These are phyloP conservation scores for Drosophila falleni DNA, from an alignment of 2,888 invertebrate species.

Conservation along the genomic window DNA sequence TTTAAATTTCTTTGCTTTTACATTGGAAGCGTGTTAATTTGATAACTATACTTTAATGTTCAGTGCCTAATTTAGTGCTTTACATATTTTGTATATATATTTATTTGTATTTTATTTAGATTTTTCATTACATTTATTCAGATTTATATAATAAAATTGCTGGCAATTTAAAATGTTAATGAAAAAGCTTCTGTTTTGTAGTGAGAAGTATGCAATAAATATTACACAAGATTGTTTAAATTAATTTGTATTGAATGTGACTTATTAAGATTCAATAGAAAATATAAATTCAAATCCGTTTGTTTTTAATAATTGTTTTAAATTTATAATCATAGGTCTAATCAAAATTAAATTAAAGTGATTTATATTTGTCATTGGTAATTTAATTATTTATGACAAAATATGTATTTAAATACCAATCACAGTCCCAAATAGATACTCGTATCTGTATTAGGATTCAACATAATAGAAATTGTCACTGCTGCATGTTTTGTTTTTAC, in stretches of 20 bases:
- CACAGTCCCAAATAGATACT: not conserved
- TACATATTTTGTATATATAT: not conserved
- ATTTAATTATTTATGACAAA: not conserved
- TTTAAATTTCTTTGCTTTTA: slow-evolving; percentile 50
- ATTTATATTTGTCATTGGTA: not conserved
- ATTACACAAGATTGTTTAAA: not conserved
- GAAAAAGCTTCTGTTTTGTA: not conserved
- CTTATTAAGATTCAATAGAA: not conserved
- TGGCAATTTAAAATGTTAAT: not conserved
- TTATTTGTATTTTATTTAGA: not conserved
- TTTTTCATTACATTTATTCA: not conserved
- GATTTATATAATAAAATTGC: not conserved
- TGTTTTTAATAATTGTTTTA: not conserved
- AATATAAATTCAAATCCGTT: not conserved
- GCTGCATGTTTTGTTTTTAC: slow-evolving; percentile 5
- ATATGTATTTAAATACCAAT: not conserved
- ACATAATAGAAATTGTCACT: not conserved
- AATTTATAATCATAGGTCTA: not conserved
- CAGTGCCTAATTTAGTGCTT: not conserved
- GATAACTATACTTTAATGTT: slow-evolving; percentile 24
- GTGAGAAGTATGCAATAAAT: not conserved
- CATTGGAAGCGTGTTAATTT: slow-evolving; percentile 35
- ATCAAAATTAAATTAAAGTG: not conserved
- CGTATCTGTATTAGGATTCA: too few species aligned
- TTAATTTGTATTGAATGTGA: not conserved